These are phyloP conservation scores for Mantis religiosa DNA, from an alignment of 2,888 invertebrate genomes.

Conservation along the genomic window DNA sequence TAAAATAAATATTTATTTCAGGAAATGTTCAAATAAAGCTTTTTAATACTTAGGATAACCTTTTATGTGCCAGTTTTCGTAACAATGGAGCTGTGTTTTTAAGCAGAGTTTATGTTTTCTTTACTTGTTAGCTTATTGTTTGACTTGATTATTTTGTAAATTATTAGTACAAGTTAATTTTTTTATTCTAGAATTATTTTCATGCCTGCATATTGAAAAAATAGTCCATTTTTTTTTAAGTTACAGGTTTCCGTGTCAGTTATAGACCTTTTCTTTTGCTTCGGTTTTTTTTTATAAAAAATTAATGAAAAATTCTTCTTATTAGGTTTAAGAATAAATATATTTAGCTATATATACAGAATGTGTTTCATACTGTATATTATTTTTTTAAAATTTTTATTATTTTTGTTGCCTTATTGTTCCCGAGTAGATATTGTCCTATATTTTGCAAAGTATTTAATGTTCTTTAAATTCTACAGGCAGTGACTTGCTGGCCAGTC, in stretches of 20 bases:
- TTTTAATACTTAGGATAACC: background rate
- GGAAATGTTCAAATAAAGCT: no score
- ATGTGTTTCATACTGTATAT: background rate
- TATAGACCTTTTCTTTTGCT: background rate
- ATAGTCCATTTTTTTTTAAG: background rate
- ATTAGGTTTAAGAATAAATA: background rate
- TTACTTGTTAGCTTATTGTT: background rate
- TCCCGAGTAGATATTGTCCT: background rate
- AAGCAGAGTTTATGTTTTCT: background rate
- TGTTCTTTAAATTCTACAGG: slow-evolving; percentile 51
- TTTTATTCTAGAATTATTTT: background rate
- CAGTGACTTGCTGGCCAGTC: slow-evolving; percentile 76
- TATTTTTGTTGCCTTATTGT: background rate
- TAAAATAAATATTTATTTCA: no score
- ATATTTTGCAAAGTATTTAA: background rate
- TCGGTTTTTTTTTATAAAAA: background rate
- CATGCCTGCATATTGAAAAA: background rate
- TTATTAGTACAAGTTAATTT: background rate
- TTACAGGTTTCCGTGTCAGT: background rate
- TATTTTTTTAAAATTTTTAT: background rate
- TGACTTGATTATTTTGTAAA: background rate
- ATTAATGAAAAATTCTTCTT: background rate
- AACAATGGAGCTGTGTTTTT: background rate
- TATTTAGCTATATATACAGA: background rate
- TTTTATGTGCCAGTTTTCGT: background rate